phyloP scores from a whole-genome alignment of 1,140 invertebrate genomes.

The Sitophilus oryzae region DNA sequence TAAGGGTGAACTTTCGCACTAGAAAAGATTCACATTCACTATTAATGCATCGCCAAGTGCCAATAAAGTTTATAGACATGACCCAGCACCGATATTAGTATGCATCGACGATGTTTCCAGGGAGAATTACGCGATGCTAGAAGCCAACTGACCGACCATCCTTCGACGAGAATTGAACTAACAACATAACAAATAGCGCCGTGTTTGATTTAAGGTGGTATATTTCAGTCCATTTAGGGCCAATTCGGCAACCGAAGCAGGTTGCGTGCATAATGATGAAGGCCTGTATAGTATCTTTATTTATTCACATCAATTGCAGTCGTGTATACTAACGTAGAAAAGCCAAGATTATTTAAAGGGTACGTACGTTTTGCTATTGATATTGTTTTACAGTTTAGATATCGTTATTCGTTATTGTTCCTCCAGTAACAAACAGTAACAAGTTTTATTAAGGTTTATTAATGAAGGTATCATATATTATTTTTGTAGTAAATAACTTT shows the following conservation, averaged over 20 bases:
- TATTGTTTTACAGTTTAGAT: too few relatives aligned
- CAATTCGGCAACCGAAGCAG: slow-evolving; percentile 8
- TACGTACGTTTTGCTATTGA: too few relatives aligned
- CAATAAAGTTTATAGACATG: slow-evolving; percentile 39
- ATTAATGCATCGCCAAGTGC: slow-evolving; percentile 42
- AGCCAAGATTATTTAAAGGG: too few relatives aligned
- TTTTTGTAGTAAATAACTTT: too few relatives aligned
- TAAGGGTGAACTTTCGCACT: slow-evolving; percentile 16
- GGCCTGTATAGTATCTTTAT: slow-evolving; percentile 17
- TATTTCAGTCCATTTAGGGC: too few relatives aligned
- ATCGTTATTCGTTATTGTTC: too few relatives aligned
- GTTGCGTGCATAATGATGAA: slow-evolving; percentile 10
- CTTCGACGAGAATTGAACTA: slow-evolving; percentile 40
- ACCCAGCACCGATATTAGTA: slow-evolving; percentile 35
- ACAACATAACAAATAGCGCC: slow-evolving; percentile 29
- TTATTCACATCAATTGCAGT: too few relatives aligned
- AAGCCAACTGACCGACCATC: slow-evolving; percentile 25
- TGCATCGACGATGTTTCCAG: slow-evolving; percentile 29
- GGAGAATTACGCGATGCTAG: slow-evolving; percentile 21
- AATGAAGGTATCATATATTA: too few relatives aligned
- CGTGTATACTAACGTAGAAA: too few relatives aligned
- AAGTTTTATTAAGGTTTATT: too few relatives aligned
- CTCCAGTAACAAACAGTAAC: too few relatives aligned
- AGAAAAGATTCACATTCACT: slow-evolving; percentile 37
- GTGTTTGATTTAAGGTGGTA: slow-evolving; percentile 23